These are phyloP conservation scores for Lacerta agilis DNA, from an alignment of 2,797 vertebrate genomes.

Conservation along the genomic window DNA sequence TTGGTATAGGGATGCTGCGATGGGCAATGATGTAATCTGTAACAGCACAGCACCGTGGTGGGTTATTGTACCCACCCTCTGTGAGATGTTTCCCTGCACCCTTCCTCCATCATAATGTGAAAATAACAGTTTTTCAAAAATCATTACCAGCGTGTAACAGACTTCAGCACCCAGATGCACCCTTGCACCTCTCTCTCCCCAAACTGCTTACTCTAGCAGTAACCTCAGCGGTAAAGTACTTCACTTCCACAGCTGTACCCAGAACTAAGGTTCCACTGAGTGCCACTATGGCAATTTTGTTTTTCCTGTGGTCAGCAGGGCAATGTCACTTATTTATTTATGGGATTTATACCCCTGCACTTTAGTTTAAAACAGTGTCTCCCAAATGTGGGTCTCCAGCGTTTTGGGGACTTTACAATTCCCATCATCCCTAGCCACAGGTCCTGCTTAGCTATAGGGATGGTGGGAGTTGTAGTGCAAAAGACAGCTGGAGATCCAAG, in stretches of 20 bases:
- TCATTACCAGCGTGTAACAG: too few relatives aligned
- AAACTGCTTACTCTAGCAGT: neutral
- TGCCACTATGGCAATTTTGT: neutral
- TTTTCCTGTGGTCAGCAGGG: neutral
- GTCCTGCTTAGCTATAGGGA: too few relatives aligned
- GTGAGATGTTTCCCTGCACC: neutral
- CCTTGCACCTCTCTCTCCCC: neutral
- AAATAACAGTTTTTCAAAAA: too few relatives aligned
- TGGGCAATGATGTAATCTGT: neutral
- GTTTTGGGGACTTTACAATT: too few relatives aligned
- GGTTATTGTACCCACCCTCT: neutral
- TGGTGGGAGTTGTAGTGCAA: too few relatives aligned
- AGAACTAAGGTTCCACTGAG: neutral
- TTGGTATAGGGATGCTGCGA: neutral
- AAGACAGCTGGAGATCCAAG: too few relatives aligned
- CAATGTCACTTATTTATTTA: neutral
- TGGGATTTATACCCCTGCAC: too few relatives aligned
- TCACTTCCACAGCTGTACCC: neutral
- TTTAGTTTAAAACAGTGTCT: too few relatives aligned
- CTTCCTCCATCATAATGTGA: neutral
- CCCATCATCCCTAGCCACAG: too few relatives aligned
- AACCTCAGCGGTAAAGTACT: neutral
- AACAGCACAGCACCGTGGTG: neutral
- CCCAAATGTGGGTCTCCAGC: too few relatives aligned
- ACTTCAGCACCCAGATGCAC: neutral